Percentiles rank a stretch among this genome's conserved stretches.
These are phyloP conservation scores for Sialis lutaria DNA, from an alignment of 2,888 invertebrate genomes.

Conservation along the genomic window DNA sequence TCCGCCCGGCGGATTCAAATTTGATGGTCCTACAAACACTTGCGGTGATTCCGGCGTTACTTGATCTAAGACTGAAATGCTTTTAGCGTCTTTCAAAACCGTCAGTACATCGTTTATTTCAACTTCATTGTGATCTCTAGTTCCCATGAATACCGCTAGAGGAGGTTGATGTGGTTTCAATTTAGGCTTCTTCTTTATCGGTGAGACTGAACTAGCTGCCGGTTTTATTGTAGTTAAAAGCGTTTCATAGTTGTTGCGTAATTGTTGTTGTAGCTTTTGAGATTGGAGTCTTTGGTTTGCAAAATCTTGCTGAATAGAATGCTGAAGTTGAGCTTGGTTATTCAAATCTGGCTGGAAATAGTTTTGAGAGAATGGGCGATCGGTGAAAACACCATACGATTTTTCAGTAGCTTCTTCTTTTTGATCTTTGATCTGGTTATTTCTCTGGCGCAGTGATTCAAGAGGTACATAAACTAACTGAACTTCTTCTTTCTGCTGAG, in stretches of 20 bases:
- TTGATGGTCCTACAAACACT: constrained; percentile 69
- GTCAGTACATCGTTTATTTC: constrained; percentile 53
- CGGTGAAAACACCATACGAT: constrained; percentile 7
- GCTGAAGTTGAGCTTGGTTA: constrained; percentile 15
- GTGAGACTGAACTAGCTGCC: constrained; percentile 26
- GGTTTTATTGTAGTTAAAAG: constrained; percentile 19
- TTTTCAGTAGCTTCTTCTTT: constrained; percentile 6
- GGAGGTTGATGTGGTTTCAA: constrained; percentile 71
- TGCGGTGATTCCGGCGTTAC: constrained; percentile 51
- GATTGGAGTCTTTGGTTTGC: constrained; percentile 24
- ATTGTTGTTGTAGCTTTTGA: constrained; percentile 21
- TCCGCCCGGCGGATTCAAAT: constrained; percentile 48
- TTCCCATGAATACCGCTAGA: constrained; percentile 60
- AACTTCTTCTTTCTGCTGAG: constrained; percentile 35
- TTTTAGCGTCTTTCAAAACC: constrained; percentile 48
- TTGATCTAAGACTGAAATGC: constrained; percentile 60
- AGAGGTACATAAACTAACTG: constrained; percentile 70
- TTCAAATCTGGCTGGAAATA: neutral
- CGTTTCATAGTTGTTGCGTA: constrained; percentile 16
- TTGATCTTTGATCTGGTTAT: constrained; percentile 7
- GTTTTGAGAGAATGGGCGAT: neutral
- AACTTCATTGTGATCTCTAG: constrained; percentile 26
- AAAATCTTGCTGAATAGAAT: constrained; percentile 24
- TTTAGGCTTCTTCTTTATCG: constrained; percentile 22
- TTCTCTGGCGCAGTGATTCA: constrained; percentile 37